Evolutionary conservation across 2,797 vertebrate species (phyloP).

Genomic region (Vultur gryphus): DNA sequence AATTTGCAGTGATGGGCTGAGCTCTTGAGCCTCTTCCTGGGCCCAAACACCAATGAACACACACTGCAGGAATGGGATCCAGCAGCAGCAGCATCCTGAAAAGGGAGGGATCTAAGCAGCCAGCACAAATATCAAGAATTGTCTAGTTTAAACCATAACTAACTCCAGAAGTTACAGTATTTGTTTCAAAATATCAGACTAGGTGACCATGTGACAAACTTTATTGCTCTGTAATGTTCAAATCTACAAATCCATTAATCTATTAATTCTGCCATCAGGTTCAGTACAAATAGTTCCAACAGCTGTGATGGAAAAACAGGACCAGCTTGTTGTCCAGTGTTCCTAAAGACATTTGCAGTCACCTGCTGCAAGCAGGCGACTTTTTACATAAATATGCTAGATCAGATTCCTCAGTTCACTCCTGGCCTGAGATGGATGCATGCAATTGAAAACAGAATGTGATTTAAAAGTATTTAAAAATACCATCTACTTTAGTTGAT

Average conservation of each 20-base stretch:
- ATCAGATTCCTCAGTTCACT: not conserved
- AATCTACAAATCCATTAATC: not conserved
- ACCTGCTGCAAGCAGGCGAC: not conserved
- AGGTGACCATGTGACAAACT: not conserved
- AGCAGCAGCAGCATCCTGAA: not conserved
- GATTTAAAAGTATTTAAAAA: not conserved
- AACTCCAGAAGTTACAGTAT: not conserved
- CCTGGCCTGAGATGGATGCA: not conserved
- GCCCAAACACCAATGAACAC: not conserved
- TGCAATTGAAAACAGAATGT: not conserved
- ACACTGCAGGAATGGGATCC: not conserved
- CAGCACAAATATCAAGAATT: not conserved
- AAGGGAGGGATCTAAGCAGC: not conserved
- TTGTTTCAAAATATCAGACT: not conserved
- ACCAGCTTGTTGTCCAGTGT: not conserved
- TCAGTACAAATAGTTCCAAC: not conserved
- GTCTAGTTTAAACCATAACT: not conserved
- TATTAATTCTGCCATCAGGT: not conserved
- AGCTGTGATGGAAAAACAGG: not conserved
- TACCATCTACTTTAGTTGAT: not conserved
- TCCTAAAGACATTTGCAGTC: not conserved
- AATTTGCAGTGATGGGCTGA: not conserved
- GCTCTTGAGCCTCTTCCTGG: not conserved
- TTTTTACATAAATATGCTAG: not conserved
- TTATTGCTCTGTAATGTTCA: not conserved